Base-by-base conservation (phyloP, 2,797 vertebrate species). In the Falco naumanni region DNA sequence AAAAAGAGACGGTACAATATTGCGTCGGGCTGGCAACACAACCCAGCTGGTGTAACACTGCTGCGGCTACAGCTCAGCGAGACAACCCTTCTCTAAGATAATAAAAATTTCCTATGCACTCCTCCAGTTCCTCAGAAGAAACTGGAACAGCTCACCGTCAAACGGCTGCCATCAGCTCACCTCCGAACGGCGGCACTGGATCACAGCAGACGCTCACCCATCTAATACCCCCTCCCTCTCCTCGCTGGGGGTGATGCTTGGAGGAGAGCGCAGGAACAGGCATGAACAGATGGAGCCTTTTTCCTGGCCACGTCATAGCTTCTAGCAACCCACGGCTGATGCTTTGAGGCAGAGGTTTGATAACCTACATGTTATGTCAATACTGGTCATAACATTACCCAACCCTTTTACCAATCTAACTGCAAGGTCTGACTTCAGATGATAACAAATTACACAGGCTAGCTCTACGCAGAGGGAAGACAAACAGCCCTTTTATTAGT, bases 111-210 rank as follows among this genome's bases (percentile, higher is more conserved):
- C 59, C 28, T 3, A 2, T 3, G 17, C 4, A 0, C 25, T 41
- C 19, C 19, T 16, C 20, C 45, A 45, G 45, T 45, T 43, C 15
- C 41, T 11, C 50, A 9, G 63, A 16, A 50, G 56, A 43, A 43
- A 34, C 12, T 2, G 54, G 45, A 9, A 5, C 18, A 54, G 41
- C 54, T 50, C 28, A 20, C 5, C 4, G 34, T 33, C 43, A 48
- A 74, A 48, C 64, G 33, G 59, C n/a, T 54, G 65, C 45, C 1
- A 11, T 10, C 21, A 6, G 77, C 50, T 47, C 64, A 11, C 2
- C 16, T 41, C 68, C 53, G 1, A 12, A 8, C 0, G 4, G 47
- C 8, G 2, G 18, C 2, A 4, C 28, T 16, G 19, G 31, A 4
- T 17, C 37, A 11, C 1, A 15, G 75, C 75, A 26, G 80, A 16